Evolutionary conservation across 2,113 vertebrate species (phyloP).

Genomic region (Coreoperca whiteheadi): DNA sequence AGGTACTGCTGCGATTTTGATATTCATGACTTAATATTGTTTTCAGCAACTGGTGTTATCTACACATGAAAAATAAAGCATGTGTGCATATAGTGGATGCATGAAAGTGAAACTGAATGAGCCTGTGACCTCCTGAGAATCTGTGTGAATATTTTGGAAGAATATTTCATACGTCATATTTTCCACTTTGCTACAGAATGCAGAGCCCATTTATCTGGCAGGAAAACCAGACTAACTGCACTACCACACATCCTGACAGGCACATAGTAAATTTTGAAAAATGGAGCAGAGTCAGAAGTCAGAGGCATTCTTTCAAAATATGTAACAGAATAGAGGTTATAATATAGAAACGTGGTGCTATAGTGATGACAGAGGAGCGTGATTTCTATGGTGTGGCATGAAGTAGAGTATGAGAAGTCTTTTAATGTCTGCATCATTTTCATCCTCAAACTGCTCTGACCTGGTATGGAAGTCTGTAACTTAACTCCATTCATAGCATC

Average conservation of each 20-base stretch:
- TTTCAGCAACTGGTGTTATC: conserved; percentile 27
- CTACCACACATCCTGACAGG: conserved; percentile 54
- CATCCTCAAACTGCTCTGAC: conserved; percentile 53
- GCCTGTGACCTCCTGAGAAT: conserved; percentile 37
- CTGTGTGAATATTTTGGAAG: conserved; percentile 53
- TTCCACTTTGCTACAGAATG: conserved; percentile 69
- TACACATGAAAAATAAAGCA: not conserved
- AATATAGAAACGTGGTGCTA: conserved; percentile 28
- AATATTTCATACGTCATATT: conserved; percentile 75
- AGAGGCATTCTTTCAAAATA: conserved; percentile 29
- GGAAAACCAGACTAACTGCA: conserved; percentile 58
- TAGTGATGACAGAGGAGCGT: conserved; percentile 36
- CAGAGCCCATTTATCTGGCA: conserved; percentile 58
- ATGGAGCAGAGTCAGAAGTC: conserved; percentile 41
- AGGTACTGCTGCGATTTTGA: conserved; percentile 12
- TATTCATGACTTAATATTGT: conserved; percentile 31
- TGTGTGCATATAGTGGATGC: not conserved
- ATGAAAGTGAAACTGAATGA: conserved; percentile 16
- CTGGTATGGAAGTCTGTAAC: conserved; percentile 68
- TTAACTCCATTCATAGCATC: conserved; percentile 70
- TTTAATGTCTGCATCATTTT: conserved; percentile 51
- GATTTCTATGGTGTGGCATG: conserved; percentile 27
- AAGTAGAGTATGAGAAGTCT: conserved; percentile 22
- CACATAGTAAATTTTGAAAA: conserved; percentile 60
- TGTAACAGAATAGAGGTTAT: conserved; percentile 7